Evolutionary conservation across 2,113 vertebrate species (phyloP), one percentile per base, ranked within the genome.

Genomic region (Pteruthius melanotis): DNA sequence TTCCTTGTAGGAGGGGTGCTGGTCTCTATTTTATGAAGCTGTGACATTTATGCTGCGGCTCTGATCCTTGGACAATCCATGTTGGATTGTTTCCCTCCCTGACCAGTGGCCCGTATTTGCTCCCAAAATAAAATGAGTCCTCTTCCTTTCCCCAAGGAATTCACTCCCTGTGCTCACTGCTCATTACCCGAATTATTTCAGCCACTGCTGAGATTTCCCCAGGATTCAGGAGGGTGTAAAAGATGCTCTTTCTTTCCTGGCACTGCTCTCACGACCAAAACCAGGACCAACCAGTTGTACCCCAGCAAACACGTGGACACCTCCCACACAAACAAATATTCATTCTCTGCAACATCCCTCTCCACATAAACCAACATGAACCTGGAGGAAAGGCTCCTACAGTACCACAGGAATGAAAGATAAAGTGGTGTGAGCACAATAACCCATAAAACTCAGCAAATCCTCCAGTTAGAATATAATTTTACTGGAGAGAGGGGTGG

Each of bases 391-490:
- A 90, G n/a, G 37, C 47, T 76, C 88, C 74, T 78, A 11, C 47
- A 19, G 68, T n/a, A 13, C 78, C 6, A 9, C 40, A 68, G 77
- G 61, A 92, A 45, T 39, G 61, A 89, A 89, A 97, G 69, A 97
- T 91, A 77, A 95, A 96, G 92, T 77, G 71, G 60, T 75, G 45
- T 6, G 22, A 78, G 60, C 19, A 85, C 81, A 95, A 94, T 65
- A 95, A 84, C 90, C 83, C 87, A 52, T 49, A 83, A 96, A 95
- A 94, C 82, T 92, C 89, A 86, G 96, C 64, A 95, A 90, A 93
- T 94, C 66, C 71, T 90, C 57, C 44, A 54, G 63, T 89, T 95
- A 87, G 70, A 83, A 61, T 89, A 78, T 78, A 39, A 92, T 95
- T 97, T 95, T 91, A 77, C 87, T 71, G 88, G 79, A 84, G 74